These are phyloP conservation scores for Latheticus oryzae DNA, from an alignment of 2,888 invertebrate species.

Conservation along the genomic window DNA sequence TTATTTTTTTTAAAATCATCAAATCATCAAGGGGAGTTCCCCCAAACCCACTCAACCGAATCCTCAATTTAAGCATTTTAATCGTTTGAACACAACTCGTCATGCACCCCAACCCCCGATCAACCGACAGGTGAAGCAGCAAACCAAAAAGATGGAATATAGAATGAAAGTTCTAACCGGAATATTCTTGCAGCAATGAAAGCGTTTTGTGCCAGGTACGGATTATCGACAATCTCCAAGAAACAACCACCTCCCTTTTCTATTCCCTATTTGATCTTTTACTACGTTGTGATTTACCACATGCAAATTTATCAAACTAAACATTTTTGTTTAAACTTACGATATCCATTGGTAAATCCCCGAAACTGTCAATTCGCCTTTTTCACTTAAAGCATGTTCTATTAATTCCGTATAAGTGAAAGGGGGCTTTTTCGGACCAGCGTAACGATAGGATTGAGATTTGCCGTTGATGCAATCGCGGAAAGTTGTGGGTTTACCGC, in stretches of 20 bases:
- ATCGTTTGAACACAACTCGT: constrained; percentile 56
- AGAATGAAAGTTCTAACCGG: background rate
- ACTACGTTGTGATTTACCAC: constrained; percentile 51
- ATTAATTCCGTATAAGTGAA: constrained; percentile 93
- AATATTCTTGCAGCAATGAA: constrained; percentile 43
- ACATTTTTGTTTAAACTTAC: constrained; percentile 72
- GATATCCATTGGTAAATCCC: constrained; percentile 95
- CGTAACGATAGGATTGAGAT: constrained; percentile 55
- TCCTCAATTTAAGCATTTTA: constrained; percentile 57
- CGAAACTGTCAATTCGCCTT: constrained; percentile 88
- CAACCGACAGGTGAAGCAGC: constrained; percentile 48
- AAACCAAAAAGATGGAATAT: constrained; percentile 35
- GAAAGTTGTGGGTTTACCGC: background rate
- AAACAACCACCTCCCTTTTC: constrained; percentile 41
- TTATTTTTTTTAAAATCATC: constrained; percentile 1
- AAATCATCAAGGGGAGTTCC: no score
- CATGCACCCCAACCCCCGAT: constrained; percentile 50
- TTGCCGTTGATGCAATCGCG: constrained; percentile 16
- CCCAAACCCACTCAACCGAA: constrained; percentile 47
- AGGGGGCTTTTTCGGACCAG: constrained; percentile 82
- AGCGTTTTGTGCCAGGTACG: constrained; percentile 60
- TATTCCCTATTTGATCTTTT: constrained; percentile 43
- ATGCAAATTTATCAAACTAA: constrained; percentile 48
- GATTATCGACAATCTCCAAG: constrained; percentile 59
- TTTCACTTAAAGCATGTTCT: constrained; percentile 86